A percentile compares a stretch with the other conserved stretches of the same genome.
Evolutionary conservation across 2,797 vertebrate genomes (phyloP).

Genomic region (Neomorphus geoffroyi): DNA sequence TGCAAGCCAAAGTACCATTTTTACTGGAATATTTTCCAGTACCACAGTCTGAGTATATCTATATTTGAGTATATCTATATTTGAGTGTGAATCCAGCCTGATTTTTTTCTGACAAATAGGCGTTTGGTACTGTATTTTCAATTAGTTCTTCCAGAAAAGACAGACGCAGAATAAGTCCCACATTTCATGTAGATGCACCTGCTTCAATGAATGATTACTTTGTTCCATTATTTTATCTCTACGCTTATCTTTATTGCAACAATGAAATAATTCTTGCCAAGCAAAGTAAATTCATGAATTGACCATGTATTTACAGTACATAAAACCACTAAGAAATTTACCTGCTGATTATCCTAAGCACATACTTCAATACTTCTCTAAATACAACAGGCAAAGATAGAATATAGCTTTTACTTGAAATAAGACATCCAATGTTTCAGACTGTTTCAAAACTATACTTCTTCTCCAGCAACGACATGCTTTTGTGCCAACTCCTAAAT

Average conservation of each 20-base stretch:
- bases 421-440: slow-evolving; percentile 33
- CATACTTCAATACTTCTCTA: not conserved
- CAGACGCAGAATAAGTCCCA: not conserved
- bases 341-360: slow-evolving; percentile 2
- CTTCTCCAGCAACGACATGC: slow-evolving; percentile 63
- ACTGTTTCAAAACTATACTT: slow-evolving; percentile 69
- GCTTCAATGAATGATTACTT: not conserved
- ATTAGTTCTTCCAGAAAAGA: not conserved
- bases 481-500: slow-evolving; percentile 75
- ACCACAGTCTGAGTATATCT: not conserved
- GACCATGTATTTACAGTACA: not conserved
- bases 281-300: slow-evolving; percentile 26
- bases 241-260: not conserved
- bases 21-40: not conserved
- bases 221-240: slow-evolving; percentile 13
- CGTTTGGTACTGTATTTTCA: not conserved
- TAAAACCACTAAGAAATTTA: not conserved
- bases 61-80: not conserved
- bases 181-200: not conserved
- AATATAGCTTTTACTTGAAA: slow-evolving; percentile 47
- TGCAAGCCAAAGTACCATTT: not conserved
- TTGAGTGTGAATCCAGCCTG: not conserved
- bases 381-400: not conserved
- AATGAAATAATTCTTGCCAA: slow-evolving; percentile 10
- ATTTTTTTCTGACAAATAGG: not conserved